Evolutionary conservation across 2,797 vertebrate genomes (phyloP), one percentile per base, ranked within the genome.

Genomic region (Vespertilio murinus): DNA sequence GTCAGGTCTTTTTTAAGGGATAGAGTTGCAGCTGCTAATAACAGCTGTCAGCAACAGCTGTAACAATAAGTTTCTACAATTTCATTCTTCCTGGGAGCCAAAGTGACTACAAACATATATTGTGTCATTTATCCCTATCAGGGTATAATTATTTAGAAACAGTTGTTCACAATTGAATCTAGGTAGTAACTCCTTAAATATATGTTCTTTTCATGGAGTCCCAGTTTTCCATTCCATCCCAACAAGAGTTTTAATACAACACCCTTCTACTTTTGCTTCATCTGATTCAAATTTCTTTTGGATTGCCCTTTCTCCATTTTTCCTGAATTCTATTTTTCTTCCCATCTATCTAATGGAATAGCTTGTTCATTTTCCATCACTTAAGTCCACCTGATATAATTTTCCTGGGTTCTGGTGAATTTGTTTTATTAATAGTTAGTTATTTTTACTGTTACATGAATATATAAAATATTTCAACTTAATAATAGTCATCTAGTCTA

Each of bases 1-100:
- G 95, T 88, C 89, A 79, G 45, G 20, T 92, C 49, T 80, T 88
- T 94, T 88, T 91, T 79, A 67, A 54, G 47, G 35, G 30, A 67
- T 77, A 11, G 42, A 81, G 35, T 38, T 90, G 52, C 96, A 97
- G 96, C 93, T 96, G 94, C 54, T 90, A 28, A 9, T 78, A 69
- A 90, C 88, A 94, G 59, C 82, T 96, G 96, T 79, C 54, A 75
- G 30, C 52, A 86, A 71, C 97, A 97, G 95, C 94, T 97, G 95
- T 89, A 73, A 33, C 28, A 33, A 38, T 93, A 88, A 35, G 23
- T 90, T 91, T 69, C 87, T 88, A 52, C 30, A 86, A 33, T 87
- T 64, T 84, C 54, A 74, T 90, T 90, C 83, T 88, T 87, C 74
- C 69, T 81, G 25, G 38, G 52, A 75, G 35, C 93, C 87, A 94